Conservation (phyloP, 1,140 invertebrate genomes). For the Euborellia annulipes region DNA sequence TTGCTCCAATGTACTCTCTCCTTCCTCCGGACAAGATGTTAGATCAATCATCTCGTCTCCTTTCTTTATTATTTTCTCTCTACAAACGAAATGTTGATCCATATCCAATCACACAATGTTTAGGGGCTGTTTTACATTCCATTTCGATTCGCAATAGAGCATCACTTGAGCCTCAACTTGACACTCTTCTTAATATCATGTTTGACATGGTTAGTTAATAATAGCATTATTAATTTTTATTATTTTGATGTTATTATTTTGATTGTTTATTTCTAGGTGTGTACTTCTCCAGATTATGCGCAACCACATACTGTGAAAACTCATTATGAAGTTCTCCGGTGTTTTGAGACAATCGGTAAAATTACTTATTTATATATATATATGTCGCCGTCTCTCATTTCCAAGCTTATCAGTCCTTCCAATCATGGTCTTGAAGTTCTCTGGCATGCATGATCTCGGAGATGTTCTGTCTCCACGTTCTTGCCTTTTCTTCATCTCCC, state of each 20-base stretch:
- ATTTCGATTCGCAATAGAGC: conserved; percentile 33
- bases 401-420: too few species aligned
- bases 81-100: conserved; percentile 56
- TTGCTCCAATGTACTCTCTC: conserved; percentile 63
- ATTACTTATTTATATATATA: too few species aligned
- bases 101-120: conserved; percentile 57
- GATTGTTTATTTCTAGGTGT: conserved; percentile 20
- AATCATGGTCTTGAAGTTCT: too few species aligned
- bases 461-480: too few species aligned
- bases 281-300: conserved; percentile 54
- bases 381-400: too few species aligned
- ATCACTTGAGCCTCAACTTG: conserved; percentile 39
- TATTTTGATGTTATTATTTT: conserved; percentile 1
- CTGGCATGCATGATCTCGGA: too few species aligned
- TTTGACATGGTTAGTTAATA: conserved; percentile 42
- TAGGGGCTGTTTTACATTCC: conserved; percentile 46
- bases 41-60: conserved; percentile 52
- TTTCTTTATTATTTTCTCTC: conserved; percentile 51
- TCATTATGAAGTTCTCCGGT: conserved; percentile 77
- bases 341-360: conserved; percentile 68
- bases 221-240: not conserved
- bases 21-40: conserved; percentile 52
- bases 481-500: too few species aligned
- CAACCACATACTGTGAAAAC: conserved; percentile 63
- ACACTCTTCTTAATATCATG: conserved; percentile 38